Conservation (phyloP, 2,888 invertebrate species). For the Drosophila ustulata region DNA sequence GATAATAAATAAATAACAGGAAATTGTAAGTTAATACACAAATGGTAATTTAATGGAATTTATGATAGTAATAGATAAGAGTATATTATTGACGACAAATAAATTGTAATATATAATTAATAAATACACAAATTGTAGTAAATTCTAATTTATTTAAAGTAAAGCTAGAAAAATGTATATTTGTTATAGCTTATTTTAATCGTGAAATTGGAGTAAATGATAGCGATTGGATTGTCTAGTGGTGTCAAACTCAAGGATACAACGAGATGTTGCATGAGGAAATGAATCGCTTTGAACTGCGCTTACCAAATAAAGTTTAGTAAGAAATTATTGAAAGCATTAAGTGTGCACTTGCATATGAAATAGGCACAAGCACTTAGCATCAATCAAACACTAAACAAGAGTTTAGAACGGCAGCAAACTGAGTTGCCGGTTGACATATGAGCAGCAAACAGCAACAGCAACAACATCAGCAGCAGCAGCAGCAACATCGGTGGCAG, state of each 20-base stretch:
- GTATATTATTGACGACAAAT: no score
- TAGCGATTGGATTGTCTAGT: background rate
- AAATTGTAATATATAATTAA: no score
- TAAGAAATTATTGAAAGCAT: slow-evolving; percentile 51
- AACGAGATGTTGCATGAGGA: background rate
- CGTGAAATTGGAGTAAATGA: no score
- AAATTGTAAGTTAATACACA: no score
- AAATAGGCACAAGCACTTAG: slow-evolving; percentile 68
- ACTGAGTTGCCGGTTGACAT: slow-evolving; percentile 78
- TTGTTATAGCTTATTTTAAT: no score
- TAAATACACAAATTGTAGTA: no score
- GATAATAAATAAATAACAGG: no score
- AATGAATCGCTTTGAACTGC: slow-evolving; percentile 1
- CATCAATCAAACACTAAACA: slow-evolving; percentile 83
- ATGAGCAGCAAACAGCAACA: slow-evolving; percentile 68
- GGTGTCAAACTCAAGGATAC: background rate
- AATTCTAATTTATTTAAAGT: no score
- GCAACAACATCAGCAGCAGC: slow-evolving; percentile 10
- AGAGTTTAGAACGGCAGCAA: slow-evolving; percentile 74
- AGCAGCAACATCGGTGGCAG: slow-evolving; percentile 25
- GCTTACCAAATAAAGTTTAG: slow-evolving; percentile 21
- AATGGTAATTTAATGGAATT: no score
- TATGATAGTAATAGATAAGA: no score
- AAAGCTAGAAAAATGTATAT: no score
- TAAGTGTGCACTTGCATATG: slow-evolving; percentile 41